Evolutionary conservation across 2,113 vertebrate genomes (phyloP), one percentile per base, ranked within the genome.

Genomic region (Mola mola): DNA sequence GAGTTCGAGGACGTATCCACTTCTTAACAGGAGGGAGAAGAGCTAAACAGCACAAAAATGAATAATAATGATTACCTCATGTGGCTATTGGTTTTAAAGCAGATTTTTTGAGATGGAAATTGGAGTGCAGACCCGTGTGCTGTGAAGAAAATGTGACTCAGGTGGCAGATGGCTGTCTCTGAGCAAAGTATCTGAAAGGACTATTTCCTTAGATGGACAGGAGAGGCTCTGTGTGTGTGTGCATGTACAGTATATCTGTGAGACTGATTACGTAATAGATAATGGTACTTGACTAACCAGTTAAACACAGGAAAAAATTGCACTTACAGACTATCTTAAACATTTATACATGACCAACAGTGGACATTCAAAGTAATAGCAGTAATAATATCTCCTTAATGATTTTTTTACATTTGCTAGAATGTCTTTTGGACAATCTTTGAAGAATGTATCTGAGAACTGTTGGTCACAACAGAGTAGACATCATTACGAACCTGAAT

Each of bases 21-120:
- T 66, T 31, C 38, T 67, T 83, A 17, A 29, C 20, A 13, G 83
- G 90, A 55, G 90, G 88, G 21, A 91, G 75, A 57, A 91, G 89
- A 28, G 90, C 90, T 91, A 34, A 46, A 64, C 58, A 25, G 17
- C 26, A 75, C 3, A 10, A 8, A 76, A 8, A n/a, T n/a, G n/a
- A n/a, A n/a, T n/a, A n/a, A n/a, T n/a, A n/a, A n/a, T n/a, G n/a
- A n/a, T n/a, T n/a, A n/a, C n/a, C n/a, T n/a, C n/a, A n/a, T n/a
- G n/a, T n/a, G n/a, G n/a, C n/a, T n/a, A n/a, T n/a, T n/a, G n/a
- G n/a, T n/a, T n/a, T n/a, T n/a, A n/a, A n/a, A n/a, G n/a, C n/a
- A n/a, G n/a, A n/a, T n/a, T n/a, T n/a, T n/a, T n/a, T n/a, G n/a
- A n/a, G n/a, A n/a, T n/a, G n/a, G n/a, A 66, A 16, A 28, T 28